A percentile compares a stretch with the other conserved stretches of the same genome.
Evolutionary conservation across 1,140 invertebrate species (phyloP).

Genomic region (Drosophila orosa): DNA sequence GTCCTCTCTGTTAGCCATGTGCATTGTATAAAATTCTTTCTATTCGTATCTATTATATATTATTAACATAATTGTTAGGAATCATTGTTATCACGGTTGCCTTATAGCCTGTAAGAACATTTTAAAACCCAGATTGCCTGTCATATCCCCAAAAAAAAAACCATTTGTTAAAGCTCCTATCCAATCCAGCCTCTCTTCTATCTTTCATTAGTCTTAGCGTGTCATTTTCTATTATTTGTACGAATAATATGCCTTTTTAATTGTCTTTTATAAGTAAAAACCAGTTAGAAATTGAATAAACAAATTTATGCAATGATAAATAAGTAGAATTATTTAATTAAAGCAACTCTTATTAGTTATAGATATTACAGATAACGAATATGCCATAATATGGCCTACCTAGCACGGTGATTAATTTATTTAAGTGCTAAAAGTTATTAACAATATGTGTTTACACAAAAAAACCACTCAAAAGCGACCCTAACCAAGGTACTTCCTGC

Average conservation of each 20-base stretch:
- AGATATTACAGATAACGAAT: not conserved
- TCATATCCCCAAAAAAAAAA: conserved; percentile 33
- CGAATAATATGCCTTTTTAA: conserved; percentile 60
- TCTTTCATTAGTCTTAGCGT: conserved; percentile 58
- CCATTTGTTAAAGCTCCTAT: conserved; percentile 15
- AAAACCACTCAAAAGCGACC: conserved; percentile 4
- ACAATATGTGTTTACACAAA: conserved; percentile 4
- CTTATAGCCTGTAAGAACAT: conserved; percentile 74
- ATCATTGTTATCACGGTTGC: conserved; percentile 70
- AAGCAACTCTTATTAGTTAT: not conserved
- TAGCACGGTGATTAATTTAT: not conserved
- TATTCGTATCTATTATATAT: conserved; percentile 60
- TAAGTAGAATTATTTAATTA: not conserved
- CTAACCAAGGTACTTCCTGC: conserved; percentile 53
- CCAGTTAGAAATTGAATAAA: conserved; percentile 73
- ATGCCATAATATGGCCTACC: not conserved
- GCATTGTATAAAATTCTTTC: conserved; percentile 73
- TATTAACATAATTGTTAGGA: conserved; percentile 42
- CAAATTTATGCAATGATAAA: conserved; percentile 65
- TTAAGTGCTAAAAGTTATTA: conserved; percentile 10
- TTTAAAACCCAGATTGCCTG: conserved; percentile 50
- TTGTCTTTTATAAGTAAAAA: conserved; percentile 65
- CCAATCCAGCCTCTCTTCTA: conserved; percentile 42
- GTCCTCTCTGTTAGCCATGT: conserved; percentile 48
- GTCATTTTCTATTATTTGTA: conserved; percentile 58